A percentile compares a stretch with the other conserved stretches of the same genome.
Conservation (phyloP, 2,888 invertebrate species). For the Smittia sp. region DNA sequence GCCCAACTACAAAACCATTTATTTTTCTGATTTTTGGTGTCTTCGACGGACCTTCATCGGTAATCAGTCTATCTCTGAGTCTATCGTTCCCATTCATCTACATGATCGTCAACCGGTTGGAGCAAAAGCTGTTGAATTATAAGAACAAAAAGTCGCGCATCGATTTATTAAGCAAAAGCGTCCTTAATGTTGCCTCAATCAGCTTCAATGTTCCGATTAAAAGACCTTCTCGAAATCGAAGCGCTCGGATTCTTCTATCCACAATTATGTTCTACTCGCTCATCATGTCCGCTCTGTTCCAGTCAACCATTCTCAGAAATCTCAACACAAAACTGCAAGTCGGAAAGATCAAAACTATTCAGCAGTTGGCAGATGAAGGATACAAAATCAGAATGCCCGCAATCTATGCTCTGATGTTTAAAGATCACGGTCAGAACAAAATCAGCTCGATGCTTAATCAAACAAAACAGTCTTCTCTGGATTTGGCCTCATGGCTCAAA, state of each 20-base stretch:
- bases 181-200: neutral
- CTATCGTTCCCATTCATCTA: neutral
- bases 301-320: neutral
- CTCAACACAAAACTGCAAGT: neutral
- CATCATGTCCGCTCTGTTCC: neutral
- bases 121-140: neutral
- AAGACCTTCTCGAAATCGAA: neutral
- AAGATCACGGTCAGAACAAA: conserved; percentile 6
- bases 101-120: neutral
- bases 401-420: neutral
- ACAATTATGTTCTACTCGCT: neutral
- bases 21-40: neutral
- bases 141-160: neutral
- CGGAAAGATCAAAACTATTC: conserved; percentile 19
- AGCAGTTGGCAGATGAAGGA: neutral
- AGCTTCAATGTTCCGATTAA: neutral
- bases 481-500: neutral
- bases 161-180: neutral
- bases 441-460: neutral
- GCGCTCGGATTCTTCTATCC: neutral
- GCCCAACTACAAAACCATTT: neutral
- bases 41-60: neutral
- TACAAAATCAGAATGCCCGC: conserved; percentile 9
- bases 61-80: neutral
- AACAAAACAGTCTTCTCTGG: neutral